Base-by-base conservation (phyloP, 2,888 invertebrate species). In the Linhomoeus sp. region DNA sequence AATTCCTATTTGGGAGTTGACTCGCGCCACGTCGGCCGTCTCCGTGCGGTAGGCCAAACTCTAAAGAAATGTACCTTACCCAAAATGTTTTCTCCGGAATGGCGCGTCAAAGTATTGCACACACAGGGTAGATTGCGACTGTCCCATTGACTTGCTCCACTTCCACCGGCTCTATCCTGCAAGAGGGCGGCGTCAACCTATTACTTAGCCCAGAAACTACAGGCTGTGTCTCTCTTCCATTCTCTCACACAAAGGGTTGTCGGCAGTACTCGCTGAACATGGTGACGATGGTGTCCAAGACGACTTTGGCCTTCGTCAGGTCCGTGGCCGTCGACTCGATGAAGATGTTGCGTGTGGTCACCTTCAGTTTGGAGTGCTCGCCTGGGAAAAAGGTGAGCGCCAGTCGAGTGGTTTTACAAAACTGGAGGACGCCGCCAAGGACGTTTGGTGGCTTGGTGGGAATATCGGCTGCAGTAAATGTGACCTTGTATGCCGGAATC, bases 241-340 rank as follows among this genome's bases (percentile, higher is more conserved):
- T 20, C 26, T 49, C 53, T 62, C 52, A 72, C 70, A 75, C 75
- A 64, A 81, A 83, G 50, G 77, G 76, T 35, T 74, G 67, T 1
- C 70, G 65, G 64, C 88, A 90, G 69, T 97, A 85, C 60, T 79
- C 73, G 43, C 86, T 82, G 70, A 97, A 94, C 77, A 90, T 82
- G 57, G 84, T 80, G 17, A 94, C 83, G 20, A 99, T 65, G 1
- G 87, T 90, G 67, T 99, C 94, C 52, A 99, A 70, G 1, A 87
- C 90, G 51, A 94, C 76, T 61, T 78, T 81, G 0, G 92, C 90
- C 79, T 97, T 97, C 43, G 85, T 84, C 52, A 87, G 72, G 72
- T 97, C 94, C 1, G 88, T 90, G 20, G 92, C 94, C 1, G 97
- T 99, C 61, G 81, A 80, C 68, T 99, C 97, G 57, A 99, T 92